A percentile compares a stretch with the other conserved stretches of the same genome.
Evolutionary conservation across 2,888 invertebrate species (phyloP).

Genomic region (Phlogophora meticulosa): DNA sequence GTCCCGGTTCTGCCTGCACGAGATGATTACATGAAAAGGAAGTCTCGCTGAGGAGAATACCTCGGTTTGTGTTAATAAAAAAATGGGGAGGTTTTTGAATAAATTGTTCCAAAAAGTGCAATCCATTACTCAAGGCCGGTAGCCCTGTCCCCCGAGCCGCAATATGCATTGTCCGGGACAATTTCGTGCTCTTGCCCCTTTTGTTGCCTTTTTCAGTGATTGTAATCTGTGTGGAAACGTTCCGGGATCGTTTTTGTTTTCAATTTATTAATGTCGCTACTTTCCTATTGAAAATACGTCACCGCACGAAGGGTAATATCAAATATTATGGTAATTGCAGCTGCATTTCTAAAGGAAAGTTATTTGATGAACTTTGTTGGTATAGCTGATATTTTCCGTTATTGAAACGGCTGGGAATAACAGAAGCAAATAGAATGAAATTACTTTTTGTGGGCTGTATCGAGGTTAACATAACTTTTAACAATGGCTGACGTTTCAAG

Average conservation of each 20-base stretch:
- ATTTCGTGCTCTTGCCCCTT: constrained; percentile 76
- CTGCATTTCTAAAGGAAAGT: constrained; percentile 19
- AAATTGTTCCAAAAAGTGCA: constrained; percentile 58
- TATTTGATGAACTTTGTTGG: constrained; percentile 11
- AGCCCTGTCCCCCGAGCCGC: constrained; percentile 68
- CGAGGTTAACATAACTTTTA: constrained; percentile 57
- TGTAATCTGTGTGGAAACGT: constrained; percentile 66
- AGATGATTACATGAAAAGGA: constrained; percentile 46
- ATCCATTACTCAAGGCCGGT: constrained; percentile 59
- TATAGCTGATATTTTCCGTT: constrained; percentile 34
- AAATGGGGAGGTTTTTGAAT: constrained; percentile 44
- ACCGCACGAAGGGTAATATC: constrained; percentile 23
- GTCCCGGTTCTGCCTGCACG: constrained; percentile 37
- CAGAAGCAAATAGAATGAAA: constrained; percentile 54
- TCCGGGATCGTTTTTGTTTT: constrained; percentile 53
- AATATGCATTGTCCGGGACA: constrained; percentile 83
- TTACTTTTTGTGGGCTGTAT: constrained; percentile 43
- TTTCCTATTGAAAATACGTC: constrained; percentile 47
- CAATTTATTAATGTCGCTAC: constrained; percentile 55
- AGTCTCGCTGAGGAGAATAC: constrained; percentile 17
- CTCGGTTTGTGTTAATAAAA: constrained; percentile 28
- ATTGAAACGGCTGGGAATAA: constrained; percentile 50
- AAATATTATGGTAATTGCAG: constrained; percentile 18
- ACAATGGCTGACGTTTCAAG: constrained; percentile 54
- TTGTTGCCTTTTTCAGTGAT: constrained; percentile 78